phyloP scores from a whole-genome alignment of 2,888 invertebrate species.

The Cephus nigrinus region DNA sequence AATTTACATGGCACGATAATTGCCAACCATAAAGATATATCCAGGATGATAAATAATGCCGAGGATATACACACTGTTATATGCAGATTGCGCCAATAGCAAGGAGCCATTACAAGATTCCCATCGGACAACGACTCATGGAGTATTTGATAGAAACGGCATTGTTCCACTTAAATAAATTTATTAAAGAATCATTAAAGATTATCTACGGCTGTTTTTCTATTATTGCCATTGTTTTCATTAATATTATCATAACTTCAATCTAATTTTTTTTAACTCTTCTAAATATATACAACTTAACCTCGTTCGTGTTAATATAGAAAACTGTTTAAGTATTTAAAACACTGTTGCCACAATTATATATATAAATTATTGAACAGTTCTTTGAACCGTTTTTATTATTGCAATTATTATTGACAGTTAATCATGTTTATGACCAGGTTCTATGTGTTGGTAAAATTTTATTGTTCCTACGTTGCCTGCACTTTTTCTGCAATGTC shows the following conservation, averaged over 20 bases:
- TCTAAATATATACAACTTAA: no score
- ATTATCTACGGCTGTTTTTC: background rate
- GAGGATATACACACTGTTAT: background rate
- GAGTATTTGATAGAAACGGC: background rate
- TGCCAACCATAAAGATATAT: background rate
- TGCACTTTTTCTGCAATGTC: background rate
- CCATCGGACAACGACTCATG: background rate
- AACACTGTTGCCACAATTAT: background rate
- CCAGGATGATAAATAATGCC: background rate
- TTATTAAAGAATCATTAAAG: background rate
- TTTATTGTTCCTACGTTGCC: background rate
- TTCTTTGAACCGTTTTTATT: background rate
- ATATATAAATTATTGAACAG: background rate
- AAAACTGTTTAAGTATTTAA: no score
- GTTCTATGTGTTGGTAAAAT: background rate
- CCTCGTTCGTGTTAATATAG: no score
- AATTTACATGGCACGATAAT: background rate
- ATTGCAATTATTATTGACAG: background rate
- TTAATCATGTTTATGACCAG: background rate
- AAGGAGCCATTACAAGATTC: background rate
- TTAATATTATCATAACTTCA: background rate
- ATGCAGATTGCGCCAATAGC: background rate
- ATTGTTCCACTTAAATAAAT: background rate
- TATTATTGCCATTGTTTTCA: background rate
- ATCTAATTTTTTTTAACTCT: no score